Evolutionary conservation across 2,888 invertebrate genomes (phyloP), one percentile per base, ranked within the genome.

Genomic region (Corbicula japonica): DNA sequence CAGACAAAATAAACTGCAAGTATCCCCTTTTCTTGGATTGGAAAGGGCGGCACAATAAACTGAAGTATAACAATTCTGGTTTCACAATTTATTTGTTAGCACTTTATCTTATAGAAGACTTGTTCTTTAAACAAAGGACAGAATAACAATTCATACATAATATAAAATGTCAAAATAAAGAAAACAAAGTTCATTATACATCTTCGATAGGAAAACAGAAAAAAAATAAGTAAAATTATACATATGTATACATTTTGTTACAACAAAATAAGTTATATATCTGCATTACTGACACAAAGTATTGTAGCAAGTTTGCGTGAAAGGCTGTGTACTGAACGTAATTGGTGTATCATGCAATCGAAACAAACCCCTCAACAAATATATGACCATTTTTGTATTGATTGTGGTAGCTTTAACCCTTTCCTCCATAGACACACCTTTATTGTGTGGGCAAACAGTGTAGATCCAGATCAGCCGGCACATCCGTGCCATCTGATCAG

Each of bases 71-170:
- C 32, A 44, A 56, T 30, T 30, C 44, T 46, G 58, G 48, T 70
- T 76, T 63, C 44, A 54, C 28, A 69, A 70, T 76, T 75, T 69
- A 62, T 72, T 76, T 76, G 69, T 76, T 76, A 76, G 76, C 76
- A 69, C 76, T 63, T 70, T 74, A 70, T 48, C 48, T 58, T 65
- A 38, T 44, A 56, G 63, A 58, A 38, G 58, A 60, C 44, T 50
- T 60, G 32, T 35, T 50, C 34, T 50, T 32, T 50, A 60, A 70
- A 70, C 60, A 69, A 46, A 70, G 50, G 70, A 48, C 34, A 48
- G 32, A 58, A 60, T 70, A 46, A 60, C 60, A 60, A 60, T 35
- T 48, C 44, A 60, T 69, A 69, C 58, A 61, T 60, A 28, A 70
- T 60, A 50, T 62, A 62, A 30, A 30, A 30, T 62, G 26, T 48